Conservation (phyloP, 2,113 vertebrate species). For the Rhinichthys klamathensis region DNA sequence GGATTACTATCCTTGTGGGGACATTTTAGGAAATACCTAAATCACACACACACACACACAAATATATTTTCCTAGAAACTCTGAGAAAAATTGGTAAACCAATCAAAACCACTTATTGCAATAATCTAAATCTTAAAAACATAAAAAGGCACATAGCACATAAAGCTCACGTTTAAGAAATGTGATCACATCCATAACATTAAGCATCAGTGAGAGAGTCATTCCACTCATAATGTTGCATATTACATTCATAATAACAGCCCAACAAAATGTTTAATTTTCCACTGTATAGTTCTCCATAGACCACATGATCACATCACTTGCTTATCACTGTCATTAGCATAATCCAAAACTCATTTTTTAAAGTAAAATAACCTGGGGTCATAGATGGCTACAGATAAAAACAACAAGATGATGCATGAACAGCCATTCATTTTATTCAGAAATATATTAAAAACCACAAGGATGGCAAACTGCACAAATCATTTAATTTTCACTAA, state of each 20-base stretch:
- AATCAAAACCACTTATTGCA: neutral
- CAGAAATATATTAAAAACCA: neutral
- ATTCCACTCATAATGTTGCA: neutral
- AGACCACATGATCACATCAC: neutral
- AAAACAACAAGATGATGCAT: constrained; percentile 18
- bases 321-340: neutral
- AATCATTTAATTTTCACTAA: neutral
- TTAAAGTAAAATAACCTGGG: neutral
- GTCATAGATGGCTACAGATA: neutral
- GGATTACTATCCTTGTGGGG: too few relatives aligned
- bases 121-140: neutral
- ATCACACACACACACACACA: too few relatives aligned
- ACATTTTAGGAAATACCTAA: too few relatives aligned
- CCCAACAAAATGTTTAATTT: constrained; percentile 10
- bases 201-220: neutral
- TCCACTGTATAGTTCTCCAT: neutral
- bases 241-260: neutral
- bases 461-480: neutral
- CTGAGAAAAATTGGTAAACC: neutral
- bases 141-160: neutral
- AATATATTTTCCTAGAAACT: too few relatives aligned
- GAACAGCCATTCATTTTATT: neutral
- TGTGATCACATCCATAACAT: neutral
- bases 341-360: neutral
- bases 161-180: too few relatives aligned